These are phyloP conservation scores for Acyrthosiphon pisum DNA, from an alignment of 1,140 invertebrate species.

Conservation along the genomic window DNA sequence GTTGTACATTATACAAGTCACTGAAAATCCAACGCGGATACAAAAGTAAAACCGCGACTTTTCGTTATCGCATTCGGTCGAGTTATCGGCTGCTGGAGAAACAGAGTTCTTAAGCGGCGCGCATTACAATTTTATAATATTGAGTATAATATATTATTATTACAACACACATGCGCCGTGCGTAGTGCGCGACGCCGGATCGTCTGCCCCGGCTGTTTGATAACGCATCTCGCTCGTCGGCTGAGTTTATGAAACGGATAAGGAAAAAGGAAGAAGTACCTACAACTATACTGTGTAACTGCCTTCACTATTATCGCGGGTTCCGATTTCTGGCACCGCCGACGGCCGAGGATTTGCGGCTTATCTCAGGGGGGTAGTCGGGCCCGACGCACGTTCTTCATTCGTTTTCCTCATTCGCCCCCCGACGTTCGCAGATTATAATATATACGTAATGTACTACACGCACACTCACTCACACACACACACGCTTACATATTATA, in stretches of 20 bases:
- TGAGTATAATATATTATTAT: neutral
- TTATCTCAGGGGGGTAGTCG: neutral
- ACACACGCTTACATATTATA: neutral
- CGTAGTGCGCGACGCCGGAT: neutral
- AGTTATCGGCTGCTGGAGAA: neutral
- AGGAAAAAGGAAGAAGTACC: neutral
- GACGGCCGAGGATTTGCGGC: constrained; percentile 6
- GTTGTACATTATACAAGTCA: neutral
- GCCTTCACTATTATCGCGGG: neutral
- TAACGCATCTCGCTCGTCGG: neutral
- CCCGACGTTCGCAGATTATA: constrained; percentile 26
- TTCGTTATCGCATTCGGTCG: neutral
- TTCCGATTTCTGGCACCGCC: constrained; percentile 24
- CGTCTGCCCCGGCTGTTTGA: neutral
- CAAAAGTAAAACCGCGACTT: neutral
- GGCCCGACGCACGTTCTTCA: neutral
- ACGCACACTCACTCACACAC: neutral
- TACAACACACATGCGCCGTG: neutral
- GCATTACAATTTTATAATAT: neutral
- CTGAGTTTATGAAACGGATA: neutral
- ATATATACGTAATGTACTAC: neutral
- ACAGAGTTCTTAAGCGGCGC: too few relatives aligned
- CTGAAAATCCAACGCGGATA: neutral
- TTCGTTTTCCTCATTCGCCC: neutral
- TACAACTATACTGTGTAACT: neutral